A percentile compares a stretch with the other conserved stretches of the same genome.
Conservation (phyloP, 2,113 vertebrate genomes). For the Microtus ochrogaster region DNA sequence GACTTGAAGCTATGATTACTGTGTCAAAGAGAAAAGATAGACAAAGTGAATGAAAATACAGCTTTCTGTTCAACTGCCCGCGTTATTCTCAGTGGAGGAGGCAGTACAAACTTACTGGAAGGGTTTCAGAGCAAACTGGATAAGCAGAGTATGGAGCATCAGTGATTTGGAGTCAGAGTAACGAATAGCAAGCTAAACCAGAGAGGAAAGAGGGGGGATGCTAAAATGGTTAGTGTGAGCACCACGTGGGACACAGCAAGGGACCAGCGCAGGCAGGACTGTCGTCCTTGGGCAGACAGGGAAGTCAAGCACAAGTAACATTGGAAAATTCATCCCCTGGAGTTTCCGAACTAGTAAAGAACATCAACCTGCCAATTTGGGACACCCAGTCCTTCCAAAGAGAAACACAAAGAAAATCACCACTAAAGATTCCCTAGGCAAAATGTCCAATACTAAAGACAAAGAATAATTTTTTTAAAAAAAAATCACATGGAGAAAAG, state of each 20-base stretch:
- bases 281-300: background rate
- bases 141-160: background rate
- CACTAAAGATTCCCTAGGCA: background rate
- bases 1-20: background rate
- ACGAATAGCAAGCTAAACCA: background rate
- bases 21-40: background rate
- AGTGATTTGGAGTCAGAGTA: background rate
- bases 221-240: background rate
- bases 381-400: background rate
- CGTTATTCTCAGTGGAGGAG: background rate
- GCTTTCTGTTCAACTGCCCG: background rate
- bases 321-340: background rate
- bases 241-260: background rate
- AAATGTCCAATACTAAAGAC: conserved; percentile 7
- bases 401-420: background rate
- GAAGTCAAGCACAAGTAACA: background rate
- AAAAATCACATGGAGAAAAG: background rate
- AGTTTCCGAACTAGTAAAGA: background rate
- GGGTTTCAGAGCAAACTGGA: background rate
- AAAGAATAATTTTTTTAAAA: background rate
- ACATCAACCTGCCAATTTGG: background rate
- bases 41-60: background rate
- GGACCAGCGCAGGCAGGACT: background rate
- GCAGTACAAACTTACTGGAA: background rate
- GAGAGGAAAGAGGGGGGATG: background rate